phyloP scores from a whole-genome alignment of 2,888 invertebrate genomes.

The Leptopilina syphax region DNA sequence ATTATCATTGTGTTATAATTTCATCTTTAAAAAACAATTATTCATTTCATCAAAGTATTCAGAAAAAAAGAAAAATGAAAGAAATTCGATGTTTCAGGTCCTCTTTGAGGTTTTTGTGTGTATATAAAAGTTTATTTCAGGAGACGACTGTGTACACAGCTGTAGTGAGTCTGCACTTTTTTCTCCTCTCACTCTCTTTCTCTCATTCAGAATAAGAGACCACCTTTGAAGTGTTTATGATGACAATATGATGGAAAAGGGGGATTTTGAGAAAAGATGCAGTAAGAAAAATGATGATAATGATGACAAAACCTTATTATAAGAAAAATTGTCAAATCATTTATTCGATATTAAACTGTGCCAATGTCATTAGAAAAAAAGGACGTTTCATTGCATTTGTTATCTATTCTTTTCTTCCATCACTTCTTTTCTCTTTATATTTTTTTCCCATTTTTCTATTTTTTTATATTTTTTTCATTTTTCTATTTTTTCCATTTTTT shows the following conservation, averaged over 20 bases:
- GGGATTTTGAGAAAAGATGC: not conserved
- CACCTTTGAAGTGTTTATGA: constrained; percentile 59
- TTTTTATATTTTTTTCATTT: no score
- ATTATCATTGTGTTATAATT: no score
- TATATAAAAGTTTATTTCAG: constrained; percentile 1
- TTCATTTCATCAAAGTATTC: not conserved
- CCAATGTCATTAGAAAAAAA: not conserved
- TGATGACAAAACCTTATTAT: not conserved
- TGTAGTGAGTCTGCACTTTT: constrained; percentile 35
- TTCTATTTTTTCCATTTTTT: no score
- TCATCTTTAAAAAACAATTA: no score
- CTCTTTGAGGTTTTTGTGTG: not conserved
- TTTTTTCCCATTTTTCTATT: no score
- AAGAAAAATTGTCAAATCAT: no score
- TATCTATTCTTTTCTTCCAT: not conserved
- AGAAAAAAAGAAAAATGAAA: not conserved
- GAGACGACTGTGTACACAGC: constrained; percentile 18
- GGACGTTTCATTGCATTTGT: constrained; percentile 3
- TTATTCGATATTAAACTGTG: constrained; percentile 11
- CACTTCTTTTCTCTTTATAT: no score
- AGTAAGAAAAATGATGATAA: not conserved
- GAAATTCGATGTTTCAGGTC: not conserved
- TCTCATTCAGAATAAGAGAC: constrained; percentile 43
- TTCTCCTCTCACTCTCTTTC: not conserved
- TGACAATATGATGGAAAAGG: constrained; percentile 7